Conservation (phyloP, 2,797 vertebrate genomes). For the Gymnothorax reevesii region DNA sequence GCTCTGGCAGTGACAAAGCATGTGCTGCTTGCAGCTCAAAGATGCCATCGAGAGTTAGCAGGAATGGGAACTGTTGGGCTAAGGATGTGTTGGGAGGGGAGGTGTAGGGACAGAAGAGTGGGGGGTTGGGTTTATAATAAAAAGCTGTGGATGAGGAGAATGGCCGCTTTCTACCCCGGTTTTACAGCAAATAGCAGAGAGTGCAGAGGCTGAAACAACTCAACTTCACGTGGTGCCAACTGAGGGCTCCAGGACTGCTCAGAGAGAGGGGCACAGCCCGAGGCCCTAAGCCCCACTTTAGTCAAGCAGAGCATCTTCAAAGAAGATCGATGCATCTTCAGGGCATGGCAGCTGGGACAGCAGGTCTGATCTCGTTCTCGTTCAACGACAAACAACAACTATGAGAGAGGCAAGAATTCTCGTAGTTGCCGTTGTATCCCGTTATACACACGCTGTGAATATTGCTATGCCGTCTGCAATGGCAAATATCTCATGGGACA, state of each 20-base stretch:
- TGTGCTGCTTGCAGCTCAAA: slow-evolving; percentile 74
- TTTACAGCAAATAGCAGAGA: slow-evolving; percentile 77
- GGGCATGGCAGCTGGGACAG: slow-evolving; percentile 85
- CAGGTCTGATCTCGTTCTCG: slow-evolving; percentile 81
- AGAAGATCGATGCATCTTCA: slow-evolving; percentile 81
- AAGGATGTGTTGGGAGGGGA: slow-evolving; percentile 30
- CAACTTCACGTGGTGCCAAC: slow-evolving; percentile 84
- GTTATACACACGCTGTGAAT: slow-evolving; percentile 85
- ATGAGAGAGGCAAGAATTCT: slow-evolving; percentile 70
- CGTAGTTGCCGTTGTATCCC: slow-evolving; percentile 87
- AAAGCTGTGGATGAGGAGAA: slow-evolving; percentile 46
- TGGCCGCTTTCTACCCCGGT: slow-evolving; percentile 62
- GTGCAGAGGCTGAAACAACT: slow-evolving; percentile 77
- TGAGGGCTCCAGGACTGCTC: slow-evolving; percentile 79
- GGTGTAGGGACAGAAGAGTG: slow-evolving; percentile 42
- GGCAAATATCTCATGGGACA: slow-evolving; percentile 78
- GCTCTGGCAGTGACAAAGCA: slow-evolving; percentile 67
- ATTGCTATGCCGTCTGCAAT: slow-evolving; percentile 74
- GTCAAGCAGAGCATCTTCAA: slow-evolving; percentile 85
- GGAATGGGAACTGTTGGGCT: neutral
- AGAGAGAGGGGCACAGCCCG: slow-evolving; percentile 84
- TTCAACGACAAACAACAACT: slow-evolving; percentile 55
- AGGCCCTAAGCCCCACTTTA: slow-evolving; percentile 73
- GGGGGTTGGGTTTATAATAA: slow-evolving; percentile 33
- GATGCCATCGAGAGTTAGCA: slow-evolving; percentile 49